Percentiles rank a stretch among this genome's conserved stretches.
Conservation (phyloP, 2,888 invertebrate species). For the Hofmannophila pseudospretella region DNA sequence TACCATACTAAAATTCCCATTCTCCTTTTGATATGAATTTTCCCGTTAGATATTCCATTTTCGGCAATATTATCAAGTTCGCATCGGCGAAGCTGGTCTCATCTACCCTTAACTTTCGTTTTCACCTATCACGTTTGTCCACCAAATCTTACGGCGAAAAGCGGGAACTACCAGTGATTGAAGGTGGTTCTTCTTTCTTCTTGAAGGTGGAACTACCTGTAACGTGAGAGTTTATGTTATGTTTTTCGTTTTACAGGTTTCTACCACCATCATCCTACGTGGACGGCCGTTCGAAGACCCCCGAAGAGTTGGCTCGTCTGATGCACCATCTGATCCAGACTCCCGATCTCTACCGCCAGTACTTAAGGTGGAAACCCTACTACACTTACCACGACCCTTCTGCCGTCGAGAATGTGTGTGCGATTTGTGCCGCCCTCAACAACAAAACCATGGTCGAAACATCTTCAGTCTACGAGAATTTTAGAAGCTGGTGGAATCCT, state of each 20-base stretch:
- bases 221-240: too few species aligned
- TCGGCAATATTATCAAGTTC: too few species aligned
- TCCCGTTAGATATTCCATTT: too few species aligned
- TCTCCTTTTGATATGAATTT: too few species aligned
- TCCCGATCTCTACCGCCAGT: slow-evolving; percentile 36
- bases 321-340: slow-evolving; percentile 37
- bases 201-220: too few species aligned
- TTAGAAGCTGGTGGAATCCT: slow-evolving; percentile 54
- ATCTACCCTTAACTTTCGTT: too few species aligned
- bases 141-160: too few species aligned
- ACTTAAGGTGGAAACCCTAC: slow-evolving; percentile 45
- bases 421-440: slow-evolving; percentile 47
- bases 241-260: slow-evolving; percentile 56
- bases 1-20: too few species aligned
- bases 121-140: too few species aligned
- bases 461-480: slow-evolving; percentile 32
- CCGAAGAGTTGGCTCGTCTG: slow-evolving; percentile 32
- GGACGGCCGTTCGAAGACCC: slow-evolving; percentile 31
- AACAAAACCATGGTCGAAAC: slow-evolving; percentile 24
- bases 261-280: slow-evolving; percentile 61
- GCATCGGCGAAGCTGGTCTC: too few species aligned
- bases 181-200: too few species aligned
- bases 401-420: slow-evolving; percentile 38
- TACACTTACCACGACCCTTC: slow-evolving; percentile 38
- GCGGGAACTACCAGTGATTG: too few species aligned